phyloP scores from a whole-genome alignment of 2,113 vertebrate species.

The Mastomys natalensis region DNA sequence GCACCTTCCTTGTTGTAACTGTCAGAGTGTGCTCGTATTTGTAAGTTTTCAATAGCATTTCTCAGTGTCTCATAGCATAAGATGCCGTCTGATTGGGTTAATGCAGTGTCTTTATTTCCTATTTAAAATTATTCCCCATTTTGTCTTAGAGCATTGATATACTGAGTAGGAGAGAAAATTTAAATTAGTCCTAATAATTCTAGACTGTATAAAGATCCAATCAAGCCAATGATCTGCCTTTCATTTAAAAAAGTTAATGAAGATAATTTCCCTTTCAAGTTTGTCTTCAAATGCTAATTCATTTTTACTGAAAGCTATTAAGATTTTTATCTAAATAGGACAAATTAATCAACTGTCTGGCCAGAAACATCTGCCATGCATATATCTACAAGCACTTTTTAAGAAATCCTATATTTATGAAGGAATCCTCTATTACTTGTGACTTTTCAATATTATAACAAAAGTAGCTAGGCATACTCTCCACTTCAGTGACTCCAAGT shows the following conservation, averaged over 20 bases:
- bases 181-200: slow-evolving; percentile 26
- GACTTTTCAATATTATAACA: neutral
- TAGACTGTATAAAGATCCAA: slow-evolving; percentile 26
- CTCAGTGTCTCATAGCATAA: neutral
- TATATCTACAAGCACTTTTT: neutral
- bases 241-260: slow-evolving; percentile 36
- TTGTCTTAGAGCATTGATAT: neutral
- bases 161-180: slow-evolving; percentile 23
- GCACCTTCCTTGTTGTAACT: neutral
- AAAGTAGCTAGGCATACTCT: neutral
- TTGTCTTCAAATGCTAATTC: slow-evolving; percentile 55
- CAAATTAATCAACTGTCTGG: slow-evolving; percentile 42
- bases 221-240: slow-evolving; percentile 44
- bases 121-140: neutral
- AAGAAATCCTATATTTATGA: neutral
- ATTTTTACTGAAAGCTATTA: slow-evolving; percentile 52
- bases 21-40: neutral
- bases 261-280: slow-evolving; percentile 39
- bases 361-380: slow-evolving; percentile 14
- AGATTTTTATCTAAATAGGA: slow-evolving; percentile 51
- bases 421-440: neutral
- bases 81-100: neutral
- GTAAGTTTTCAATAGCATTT: neutral
- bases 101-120: neutral
- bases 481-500: neutral